A percentile compares a stretch with the other conserved stretches of the same genome.
Evolutionary conservation across 2,888 invertebrate species (phyloP).

Genomic region (Taphrorychus bicolor): DNA sequence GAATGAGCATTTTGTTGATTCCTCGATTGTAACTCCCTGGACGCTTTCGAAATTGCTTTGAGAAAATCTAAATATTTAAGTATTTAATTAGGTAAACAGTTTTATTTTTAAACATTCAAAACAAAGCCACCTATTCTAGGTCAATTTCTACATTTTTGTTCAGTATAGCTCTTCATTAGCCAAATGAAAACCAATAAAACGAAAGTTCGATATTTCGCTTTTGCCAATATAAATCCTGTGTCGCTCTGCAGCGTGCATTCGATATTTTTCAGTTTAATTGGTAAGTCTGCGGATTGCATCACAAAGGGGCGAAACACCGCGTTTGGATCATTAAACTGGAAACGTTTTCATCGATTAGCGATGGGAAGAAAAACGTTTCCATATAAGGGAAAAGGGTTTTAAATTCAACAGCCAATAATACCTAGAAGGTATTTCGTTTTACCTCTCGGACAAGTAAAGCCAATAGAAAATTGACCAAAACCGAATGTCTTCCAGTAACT

Average conservation of each 20-base stretch:
- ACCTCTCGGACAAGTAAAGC: not conserved
- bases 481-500: too few relatives aligned
- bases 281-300: constrained; percentile 5
- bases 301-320: constrained; percentile 9
- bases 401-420: not conserved
- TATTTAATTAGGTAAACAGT: too few relatives aligned
- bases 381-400: not conserved
- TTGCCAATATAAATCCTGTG: not conserved
- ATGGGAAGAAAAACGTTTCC: not conserved
- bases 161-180: not conserved
- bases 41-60: too few relatives aligned
- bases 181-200: not conserved
- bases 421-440: not conserved
- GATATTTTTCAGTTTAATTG: constrained; percentile 4
- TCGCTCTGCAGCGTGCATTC: not conserved
- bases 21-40: too few relatives aligned
- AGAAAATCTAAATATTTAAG: too few relatives aligned
- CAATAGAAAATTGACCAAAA: too few relatives aligned
- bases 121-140: too few relatives aligned
- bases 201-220: not conserved
- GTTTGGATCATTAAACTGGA: constrained; percentile 8
- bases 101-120: too few relatives aligned
- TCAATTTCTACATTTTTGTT: not conserved
- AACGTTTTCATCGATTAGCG: constrained; percentile 8
- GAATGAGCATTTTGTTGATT: too few relatives aligned